Evolutionary conservation across 2,888 invertebrate species (phyloP).

Genomic region (Schizaphis graminum): DNA sequence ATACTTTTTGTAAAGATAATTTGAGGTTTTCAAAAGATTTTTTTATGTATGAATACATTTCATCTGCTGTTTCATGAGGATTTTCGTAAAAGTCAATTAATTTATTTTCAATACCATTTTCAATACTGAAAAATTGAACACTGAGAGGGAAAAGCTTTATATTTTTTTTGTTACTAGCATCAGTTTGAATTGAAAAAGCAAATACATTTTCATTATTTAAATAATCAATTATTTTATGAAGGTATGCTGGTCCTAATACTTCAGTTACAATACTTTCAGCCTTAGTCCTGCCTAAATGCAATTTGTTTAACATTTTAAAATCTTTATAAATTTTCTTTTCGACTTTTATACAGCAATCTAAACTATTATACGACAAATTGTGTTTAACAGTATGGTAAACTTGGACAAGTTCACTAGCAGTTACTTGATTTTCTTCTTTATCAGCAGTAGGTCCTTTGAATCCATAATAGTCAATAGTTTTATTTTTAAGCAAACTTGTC

Average conservation of each 20-base stretch:
- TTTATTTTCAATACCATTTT: constrained; percentile 43
- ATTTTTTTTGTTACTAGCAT: constrained; percentile 56
- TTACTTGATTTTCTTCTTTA: constrained; percentile 67
- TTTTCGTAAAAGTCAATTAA: constrained; percentile 51
- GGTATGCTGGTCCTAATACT: constrained; percentile 26
- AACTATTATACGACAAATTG: constrained; percentile 68
- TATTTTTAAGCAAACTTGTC: constrained; percentile 31
- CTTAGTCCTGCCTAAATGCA: constrained; percentile 50
- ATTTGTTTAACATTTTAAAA: constrained; percentile 66
- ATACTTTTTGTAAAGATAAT: constrained; percentile 29
- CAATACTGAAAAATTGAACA: constrained; percentile 45
- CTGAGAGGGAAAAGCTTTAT: constrained; percentile 39
- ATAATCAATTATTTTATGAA: constrained; percentile 31
- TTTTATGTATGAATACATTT: constrained; percentile 20
- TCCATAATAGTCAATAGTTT: constrained; percentile 32
- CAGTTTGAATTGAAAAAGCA: constrained; percentile 48
- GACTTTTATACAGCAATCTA: constrained; percentile 68
- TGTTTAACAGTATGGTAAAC: constrained; percentile 68
- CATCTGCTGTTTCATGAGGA: constrained; percentile 25
- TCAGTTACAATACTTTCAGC: constrained; percentile 46
- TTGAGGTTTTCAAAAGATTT: constrained; percentile 41
- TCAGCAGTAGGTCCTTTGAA: constrained; percentile 36
- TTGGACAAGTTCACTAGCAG: constrained; percentile 68
- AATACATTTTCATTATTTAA: constrained; percentile 3
- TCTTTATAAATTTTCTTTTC: constrained; percentile 67